A percentile compares a stretch with the other conserved stretches of the same genome.
phyloP scores from a whole-genome alignment of 1,140 invertebrate genomes.

The Anastrepha obliqua region DNA sequence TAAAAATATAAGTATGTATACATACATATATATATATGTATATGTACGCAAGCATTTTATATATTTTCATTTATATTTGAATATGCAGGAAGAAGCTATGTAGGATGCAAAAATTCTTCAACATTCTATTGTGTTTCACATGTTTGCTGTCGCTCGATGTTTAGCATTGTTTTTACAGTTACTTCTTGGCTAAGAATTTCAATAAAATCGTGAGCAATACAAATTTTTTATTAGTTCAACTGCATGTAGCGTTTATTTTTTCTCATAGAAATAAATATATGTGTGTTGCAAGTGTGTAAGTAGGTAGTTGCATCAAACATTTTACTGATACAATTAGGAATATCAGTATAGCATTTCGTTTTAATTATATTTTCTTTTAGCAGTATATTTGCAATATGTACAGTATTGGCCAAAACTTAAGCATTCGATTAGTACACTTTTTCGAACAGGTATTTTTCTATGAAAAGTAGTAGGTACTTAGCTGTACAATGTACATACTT shows the following conservation, averaged over 20 bases:
- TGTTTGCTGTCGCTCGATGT: no score
- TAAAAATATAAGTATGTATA: conserved; percentile 35
- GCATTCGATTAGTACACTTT: no score
- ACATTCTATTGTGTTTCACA: no score
- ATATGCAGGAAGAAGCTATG: not conserved
- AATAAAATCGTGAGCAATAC: no score
- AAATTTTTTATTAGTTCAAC: no score
- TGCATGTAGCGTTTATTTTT: not conserved
- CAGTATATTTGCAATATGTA: not conserved
- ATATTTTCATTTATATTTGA: not conserved
- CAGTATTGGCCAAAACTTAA: not conserved
- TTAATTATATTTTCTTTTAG: not conserved
- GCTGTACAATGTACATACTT: no score
- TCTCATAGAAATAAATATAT: not conserved
- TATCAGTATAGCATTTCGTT: not conserved
- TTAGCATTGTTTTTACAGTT: no score
- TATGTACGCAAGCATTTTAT: not conserved
- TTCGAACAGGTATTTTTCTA: no score
- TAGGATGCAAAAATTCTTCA: no score
- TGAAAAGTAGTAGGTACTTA: no score
- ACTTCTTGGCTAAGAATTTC: no score
- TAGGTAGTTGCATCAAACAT: conserved; percentile 5
- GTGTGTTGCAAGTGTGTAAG: not conserved
- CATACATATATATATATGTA: conserved; percentile 13
- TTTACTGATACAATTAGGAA: conserved; percentile 26